Evolutionary conservation across 2,888 invertebrate genomes (phyloP).

Genomic region (Argyra leucocephala): DNA sequence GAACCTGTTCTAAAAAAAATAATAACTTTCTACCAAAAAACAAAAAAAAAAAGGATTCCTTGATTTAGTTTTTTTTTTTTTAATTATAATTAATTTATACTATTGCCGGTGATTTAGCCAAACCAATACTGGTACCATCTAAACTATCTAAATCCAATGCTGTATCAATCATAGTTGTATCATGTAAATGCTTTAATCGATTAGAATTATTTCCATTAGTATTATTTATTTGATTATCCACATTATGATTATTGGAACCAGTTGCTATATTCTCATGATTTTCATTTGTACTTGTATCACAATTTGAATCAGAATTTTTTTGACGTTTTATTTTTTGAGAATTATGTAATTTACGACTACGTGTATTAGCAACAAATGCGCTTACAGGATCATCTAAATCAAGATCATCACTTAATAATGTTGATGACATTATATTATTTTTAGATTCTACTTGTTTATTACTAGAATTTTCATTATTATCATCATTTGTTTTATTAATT

Average conservation of each 20-base stretch:
- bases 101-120: neutral
- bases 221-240: conserved; percentile 25
- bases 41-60: too few relatives aligned
- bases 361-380: conserved; percentile 35
- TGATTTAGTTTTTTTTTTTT: too few relatives aligned
- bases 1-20: too few relatives aligned
- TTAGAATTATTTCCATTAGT: conserved; percentile 52
- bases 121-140: neutral
- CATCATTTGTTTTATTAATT: conserved; percentile 19
- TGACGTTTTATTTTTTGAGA: neutral
- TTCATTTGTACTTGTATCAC: conserved; percentile 20
- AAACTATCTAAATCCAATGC: conserved; percentile 80
- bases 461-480: conserved; percentile 22
- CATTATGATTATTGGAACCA: conserved; percentile 14
- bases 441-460: conserved; percentile 13
- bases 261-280: conserved; percentile 9
- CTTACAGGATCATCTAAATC: conserved; percentile 43
- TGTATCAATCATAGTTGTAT: conserved; percentile 85
- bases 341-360: conserved; percentile 20
- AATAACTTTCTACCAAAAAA: too few relatives aligned
- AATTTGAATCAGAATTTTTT: conserved; percentile 14
- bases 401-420: conserved; percentile 40
- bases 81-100: neutral
- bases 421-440: conserved; percentile 33
- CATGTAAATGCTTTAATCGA: conserved; percentile 66